Conservation (phyloP, 2,797 vertebrate genomes). For the Distichodus sexfasciatus region DNA sequence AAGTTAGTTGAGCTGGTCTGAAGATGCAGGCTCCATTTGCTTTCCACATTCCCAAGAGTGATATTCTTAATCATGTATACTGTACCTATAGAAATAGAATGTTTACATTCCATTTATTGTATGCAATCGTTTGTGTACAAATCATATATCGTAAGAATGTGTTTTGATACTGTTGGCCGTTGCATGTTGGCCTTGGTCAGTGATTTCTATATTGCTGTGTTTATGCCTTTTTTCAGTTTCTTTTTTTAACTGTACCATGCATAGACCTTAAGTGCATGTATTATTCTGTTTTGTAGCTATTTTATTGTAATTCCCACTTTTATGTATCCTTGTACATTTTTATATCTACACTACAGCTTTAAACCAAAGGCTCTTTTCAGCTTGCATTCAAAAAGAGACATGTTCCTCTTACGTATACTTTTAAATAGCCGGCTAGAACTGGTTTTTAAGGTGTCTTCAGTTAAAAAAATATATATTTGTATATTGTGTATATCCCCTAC, state of each 20-base stretch:
- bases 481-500: background rate
- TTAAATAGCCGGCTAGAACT: background rate
- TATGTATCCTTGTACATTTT: slow-evolving; percentile 42
- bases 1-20: slow-evolving; percentile 16
- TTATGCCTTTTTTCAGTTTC: slow-evolving; percentile 28
- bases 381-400: slow-evolving; percentile 23
- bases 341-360: slow-evolving; percentile 69
- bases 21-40: slow-evolving; percentile 25
- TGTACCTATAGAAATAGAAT: slow-evolving; percentile 55
- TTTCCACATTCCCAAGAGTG: slow-evolving; percentile 44
- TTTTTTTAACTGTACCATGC: slow-evolving; percentile 30
- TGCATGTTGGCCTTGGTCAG: slow-evolving; percentile 46
- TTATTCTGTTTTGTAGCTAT: too few species aligned
- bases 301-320: too few species aligned
- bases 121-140: slow-evolving; percentile 71
- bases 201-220: slow-evolving; percentile 14
- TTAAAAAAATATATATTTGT: background rate
- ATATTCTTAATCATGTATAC: slow-evolving; percentile 53
- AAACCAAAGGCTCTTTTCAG: slow-evolving; percentile 70
- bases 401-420: background rate
- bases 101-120: slow-evolving; percentile 50
- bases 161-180: slow-evolving; percentile 64
- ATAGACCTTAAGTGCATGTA: slow-evolving; percentile 40
- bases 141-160: slow-evolving; percentile 64
- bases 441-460: slow-evolving; percentile 26